Percentiles rank a stretch among this genome's conserved stretches.
phyloP scores from a whole-genome alignment of 2,113 vertebrate genomes.

The Odontophorus gujanensis region DNA sequence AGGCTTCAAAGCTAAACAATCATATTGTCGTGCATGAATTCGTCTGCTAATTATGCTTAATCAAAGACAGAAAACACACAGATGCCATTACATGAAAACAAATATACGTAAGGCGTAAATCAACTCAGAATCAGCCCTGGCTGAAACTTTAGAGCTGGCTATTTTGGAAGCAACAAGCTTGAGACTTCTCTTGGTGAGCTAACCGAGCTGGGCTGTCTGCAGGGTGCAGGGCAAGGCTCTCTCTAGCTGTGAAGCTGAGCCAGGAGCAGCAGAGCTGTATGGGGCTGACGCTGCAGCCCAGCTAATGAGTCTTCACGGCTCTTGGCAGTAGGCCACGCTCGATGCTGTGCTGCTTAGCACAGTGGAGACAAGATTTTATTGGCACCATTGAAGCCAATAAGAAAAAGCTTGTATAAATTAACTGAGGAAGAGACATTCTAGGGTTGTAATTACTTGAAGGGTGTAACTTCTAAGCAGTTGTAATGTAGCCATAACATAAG shows the following conservation, averaged over 20 bases:
- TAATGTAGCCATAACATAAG: neutral
- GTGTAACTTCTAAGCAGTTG: neutral
- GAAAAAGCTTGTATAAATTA: neutral
- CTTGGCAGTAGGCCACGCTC: neutral
- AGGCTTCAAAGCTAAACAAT: constrained; percentile 16
- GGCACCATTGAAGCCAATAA: neutral
- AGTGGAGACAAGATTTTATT: neutral
- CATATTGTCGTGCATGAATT: neutral
- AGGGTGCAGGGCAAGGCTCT: neutral
- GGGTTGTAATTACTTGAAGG: neutral
- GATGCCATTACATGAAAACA: neutral
- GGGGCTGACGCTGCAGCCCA: neutral
- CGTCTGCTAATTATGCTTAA: constrained; percentile 20
- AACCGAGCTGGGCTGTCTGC: neutral
- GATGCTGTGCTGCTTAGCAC: neutral
- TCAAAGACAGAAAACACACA: neutral
- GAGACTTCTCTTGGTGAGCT: neutral
- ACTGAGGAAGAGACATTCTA: neutral
- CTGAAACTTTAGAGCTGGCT: neutral
- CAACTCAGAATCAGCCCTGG: neutral
- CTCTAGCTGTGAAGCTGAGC: neutral
- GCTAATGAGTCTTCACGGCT: neutral
- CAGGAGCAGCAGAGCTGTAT: neutral
- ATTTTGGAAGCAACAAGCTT: neutral
- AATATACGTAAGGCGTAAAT: neutral